Evolutionary conservation across 2,888 invertebrate genomes (phyloP), one percentile per base, ranked within the genome.

Genomic region (Agrochola litura): DNA sequence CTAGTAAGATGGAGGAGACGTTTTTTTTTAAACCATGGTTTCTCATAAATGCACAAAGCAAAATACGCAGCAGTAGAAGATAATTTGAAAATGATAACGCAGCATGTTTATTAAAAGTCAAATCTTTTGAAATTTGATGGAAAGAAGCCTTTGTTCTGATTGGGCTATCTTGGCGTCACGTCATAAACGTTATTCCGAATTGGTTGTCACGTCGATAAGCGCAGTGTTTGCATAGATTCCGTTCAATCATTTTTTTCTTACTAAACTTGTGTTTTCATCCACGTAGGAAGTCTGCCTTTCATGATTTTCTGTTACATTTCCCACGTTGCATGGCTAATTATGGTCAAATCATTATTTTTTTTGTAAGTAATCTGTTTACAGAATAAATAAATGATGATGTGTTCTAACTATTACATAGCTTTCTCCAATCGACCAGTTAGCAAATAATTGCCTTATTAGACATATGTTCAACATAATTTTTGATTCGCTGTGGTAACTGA

Each of bases 391-490:
- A 12, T 14, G 46, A 46, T 12, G 52, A 16, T 52, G 52, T 52
- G 6, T 52, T 52, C 16, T 52, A 19, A 30, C 6, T 37, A 16
- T 70, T 19, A 30, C 5, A n/a, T 37, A 19, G 14, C 19, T 41
- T 72, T 49, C 19, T 19, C 72, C 9, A 25, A 72, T 41, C 16
- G 1, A 25, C 22, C 22, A 60, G 9, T 22, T 22, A 46, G 1
- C 25, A 76, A 43, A 43, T 4, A 52, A 77, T 46, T 77, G 14
- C 65, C 10, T 77, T 37, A 37, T 22, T n/a, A 37, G n/a, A 46
- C n/a, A 19, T 1, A 73, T 30, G 14, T 58, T 46, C 4, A 46
- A 25, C 10, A 49, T 49, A 5, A 3, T n/a, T 56, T 22, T 46
- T 37, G 1, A 19, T 12, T n/a, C 0, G 1, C 8, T 25, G 8